phyloP scores from a whole-genome alignment of 2,888 invertebrate species.

The Drosophila eohydei region DNA sequence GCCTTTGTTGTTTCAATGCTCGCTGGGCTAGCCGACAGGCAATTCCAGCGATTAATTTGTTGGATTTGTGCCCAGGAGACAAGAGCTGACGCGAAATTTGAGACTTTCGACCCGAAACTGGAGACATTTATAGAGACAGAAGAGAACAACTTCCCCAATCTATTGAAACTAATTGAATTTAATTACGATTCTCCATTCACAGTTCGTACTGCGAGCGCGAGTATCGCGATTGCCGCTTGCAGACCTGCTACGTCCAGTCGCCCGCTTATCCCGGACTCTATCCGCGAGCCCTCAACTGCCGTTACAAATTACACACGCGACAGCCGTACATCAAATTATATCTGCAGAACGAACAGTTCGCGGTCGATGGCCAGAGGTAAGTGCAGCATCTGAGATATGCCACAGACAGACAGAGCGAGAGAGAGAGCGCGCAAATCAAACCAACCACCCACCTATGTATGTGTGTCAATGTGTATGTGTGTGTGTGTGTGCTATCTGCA shows the following conservation, averaged over 20 bases:
- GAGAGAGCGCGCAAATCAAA: too few species aligned
- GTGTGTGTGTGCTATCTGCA: constrained; percentile 3
- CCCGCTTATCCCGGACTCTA: constrained; percentile 97
- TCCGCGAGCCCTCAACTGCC: constrained; percentile 95
- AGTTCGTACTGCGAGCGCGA: constrained; percentile 95
- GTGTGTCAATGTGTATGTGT: background rate
- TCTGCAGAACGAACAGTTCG: constrained; percentile 96
- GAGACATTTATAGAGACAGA: constrained; percentile 44
- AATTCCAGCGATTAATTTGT: constrained; percentile 64
- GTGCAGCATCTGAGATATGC: constrained; percentile 30
- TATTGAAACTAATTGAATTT: constrained; percentile 65
- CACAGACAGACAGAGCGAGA: background rate
- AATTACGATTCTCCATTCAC: constrained; percentile 45
- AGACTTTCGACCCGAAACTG: background rate
- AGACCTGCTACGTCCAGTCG: constrained; percentile 97
- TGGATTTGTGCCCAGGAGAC: constrained; percentile 49
- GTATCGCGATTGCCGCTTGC: constrained; percentile 94
- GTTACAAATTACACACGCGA: constrained; percentile 94
- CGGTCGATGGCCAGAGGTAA: constrained; percentile 93
- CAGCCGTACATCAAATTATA: constrained; percentile 95
- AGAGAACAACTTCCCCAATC: constrained; percentile 30
- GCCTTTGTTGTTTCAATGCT: constrained; percentile 64
- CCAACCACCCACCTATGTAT: too few species aligned
- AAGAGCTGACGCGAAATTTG: constrained; percentile 7
- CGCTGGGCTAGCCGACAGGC: constrained; percentile 33